Evolutionary conservation across 2,113 vertebrate genomes (phyloP).

Genomic region (Ascaphus truei): DNA sequence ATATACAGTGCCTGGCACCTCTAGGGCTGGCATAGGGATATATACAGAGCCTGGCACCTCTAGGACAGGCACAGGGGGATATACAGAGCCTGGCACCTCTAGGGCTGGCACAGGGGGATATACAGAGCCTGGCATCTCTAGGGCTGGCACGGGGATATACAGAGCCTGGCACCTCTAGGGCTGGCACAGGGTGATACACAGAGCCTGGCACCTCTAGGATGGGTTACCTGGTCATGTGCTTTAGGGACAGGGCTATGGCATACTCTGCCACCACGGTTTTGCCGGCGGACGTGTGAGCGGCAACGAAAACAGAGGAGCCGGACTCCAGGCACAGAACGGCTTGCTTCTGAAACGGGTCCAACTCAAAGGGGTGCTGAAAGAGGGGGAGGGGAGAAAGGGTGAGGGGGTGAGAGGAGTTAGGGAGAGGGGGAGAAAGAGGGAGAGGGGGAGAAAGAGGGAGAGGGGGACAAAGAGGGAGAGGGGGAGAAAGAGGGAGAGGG

Average conservation of each 20-base stretch:
- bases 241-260: slow-evolving; percentile 85
- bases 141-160: background rate
- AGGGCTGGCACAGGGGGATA: no score
- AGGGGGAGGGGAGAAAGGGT: background rate
- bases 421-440: background rate
- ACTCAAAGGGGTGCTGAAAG: slow-evolving; percentile 81
- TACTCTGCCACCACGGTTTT: slow-evolving; percentile 92
- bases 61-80: no score
- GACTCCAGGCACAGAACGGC: slow-evolving; percentile 80
- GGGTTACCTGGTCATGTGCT: slow-evolving; percentile 85
- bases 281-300: slow-evolving; percentile 85
- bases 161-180: background rate
- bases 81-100: no score
- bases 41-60: no score
- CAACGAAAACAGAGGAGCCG: slow-evolving; percentile 82
- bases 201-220: background rate
- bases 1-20: no score
- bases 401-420: background rate
- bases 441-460: background rate
- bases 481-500: background rate
- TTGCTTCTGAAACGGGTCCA: slow-evolving; percentile 89
- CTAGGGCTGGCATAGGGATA: no score
- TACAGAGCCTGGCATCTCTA: background rate
- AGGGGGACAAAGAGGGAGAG: background rate
- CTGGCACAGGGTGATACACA: background rate